A percentile compares a stretch with the other conserved stretches of the same genome.
Evolutionary conservation across 2,797 vertebrate genomes (phyloP).

Genomic region (Chaenodraco wilsoni): DNA sequence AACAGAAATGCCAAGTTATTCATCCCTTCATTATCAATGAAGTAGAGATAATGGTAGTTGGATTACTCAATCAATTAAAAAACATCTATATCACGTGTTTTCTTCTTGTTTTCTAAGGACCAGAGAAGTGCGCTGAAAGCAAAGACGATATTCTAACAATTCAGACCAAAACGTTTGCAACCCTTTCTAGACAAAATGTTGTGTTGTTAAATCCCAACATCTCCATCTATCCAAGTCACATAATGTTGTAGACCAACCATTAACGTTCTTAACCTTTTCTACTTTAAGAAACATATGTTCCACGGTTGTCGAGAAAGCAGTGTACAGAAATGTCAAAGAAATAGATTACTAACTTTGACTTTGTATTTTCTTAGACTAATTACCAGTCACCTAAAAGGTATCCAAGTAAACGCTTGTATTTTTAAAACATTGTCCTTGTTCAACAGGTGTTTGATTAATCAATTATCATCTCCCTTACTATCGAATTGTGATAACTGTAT

Average conservation of each 20-base stretch:
- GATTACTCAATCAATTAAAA: not conserved
- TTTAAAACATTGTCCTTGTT: not conserved
- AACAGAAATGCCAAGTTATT: not conserved
- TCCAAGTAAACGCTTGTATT: no score
- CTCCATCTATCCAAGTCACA: not conserved
- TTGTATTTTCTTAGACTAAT: no score
- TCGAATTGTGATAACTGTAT: not conserved
- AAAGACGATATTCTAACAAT: not conserved
- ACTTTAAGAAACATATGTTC: not conserved
- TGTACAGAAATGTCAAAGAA: not conserved
- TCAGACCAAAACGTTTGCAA: not conserved
- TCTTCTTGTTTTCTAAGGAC: not conserved
- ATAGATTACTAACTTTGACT: no score
- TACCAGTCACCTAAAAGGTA: no score
- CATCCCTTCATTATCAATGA: not conserved
- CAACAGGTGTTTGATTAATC: constrained; percentile 16
- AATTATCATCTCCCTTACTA: not conserved
- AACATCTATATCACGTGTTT: not conserved
- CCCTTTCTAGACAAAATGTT: no score
- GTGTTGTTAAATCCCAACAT: not conserved
- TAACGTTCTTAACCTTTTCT: not conserved
- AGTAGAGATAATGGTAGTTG: not conserved
- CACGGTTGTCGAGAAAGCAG: not conserved
- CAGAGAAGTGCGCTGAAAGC: not conserved
- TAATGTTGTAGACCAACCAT: accelerated